Evolutionary conservation across 2,797 vertebrate species (phyloP).

Genomic region (Centropyge bicolor): DNA sequence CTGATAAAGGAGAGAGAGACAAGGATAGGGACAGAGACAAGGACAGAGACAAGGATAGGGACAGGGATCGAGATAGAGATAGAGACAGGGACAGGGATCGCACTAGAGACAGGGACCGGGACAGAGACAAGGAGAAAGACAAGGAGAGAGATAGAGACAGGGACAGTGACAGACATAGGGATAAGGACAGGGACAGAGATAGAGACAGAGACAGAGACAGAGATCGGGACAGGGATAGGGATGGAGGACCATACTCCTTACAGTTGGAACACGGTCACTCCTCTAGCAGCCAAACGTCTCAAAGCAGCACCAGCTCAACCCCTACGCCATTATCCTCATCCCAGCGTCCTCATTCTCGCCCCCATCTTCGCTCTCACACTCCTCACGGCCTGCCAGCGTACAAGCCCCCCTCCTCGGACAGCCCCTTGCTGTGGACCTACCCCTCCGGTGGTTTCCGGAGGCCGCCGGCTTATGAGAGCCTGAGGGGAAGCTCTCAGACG

Average conservation of each 20-base stretch:
- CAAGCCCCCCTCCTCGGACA: constrained; percentile 87
- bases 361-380: constrained; percentile 85
- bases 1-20: constrained; percentile 85
- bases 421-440: constrained; percentile 92
- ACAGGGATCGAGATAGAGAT: no score
- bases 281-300: constrained; percentile 68
- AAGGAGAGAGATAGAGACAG: constrained; percentile 17
- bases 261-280: constrained; percentile 69
- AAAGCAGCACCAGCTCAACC: constrained; percentile 83
- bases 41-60: constrained; percentile 66
- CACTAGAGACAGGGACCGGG: background rate
- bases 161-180: constrained; percentile 24
- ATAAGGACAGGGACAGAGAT: constrained; percentile 32
- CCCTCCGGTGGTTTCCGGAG: constrained; percentile 89
- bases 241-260: constrained; percentile 76
- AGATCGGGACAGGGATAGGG: constrained; percentile 57
- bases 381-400: constrained; percentile 87
- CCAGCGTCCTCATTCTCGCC: constrained; percentile 81
- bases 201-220: constrained; percentile 1
- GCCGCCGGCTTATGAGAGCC: constrained; percentile 92
- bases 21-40: constrained; percentile 83
- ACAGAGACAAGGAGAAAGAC: background rate
- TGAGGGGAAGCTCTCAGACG: constrained; percentile 82
- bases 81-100: constrained; percentile 49
- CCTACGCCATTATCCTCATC: constrained; percentile 82